Conservation (phyloP, 2,888 invertebrate species). For the Ophion costatus region DNA sequence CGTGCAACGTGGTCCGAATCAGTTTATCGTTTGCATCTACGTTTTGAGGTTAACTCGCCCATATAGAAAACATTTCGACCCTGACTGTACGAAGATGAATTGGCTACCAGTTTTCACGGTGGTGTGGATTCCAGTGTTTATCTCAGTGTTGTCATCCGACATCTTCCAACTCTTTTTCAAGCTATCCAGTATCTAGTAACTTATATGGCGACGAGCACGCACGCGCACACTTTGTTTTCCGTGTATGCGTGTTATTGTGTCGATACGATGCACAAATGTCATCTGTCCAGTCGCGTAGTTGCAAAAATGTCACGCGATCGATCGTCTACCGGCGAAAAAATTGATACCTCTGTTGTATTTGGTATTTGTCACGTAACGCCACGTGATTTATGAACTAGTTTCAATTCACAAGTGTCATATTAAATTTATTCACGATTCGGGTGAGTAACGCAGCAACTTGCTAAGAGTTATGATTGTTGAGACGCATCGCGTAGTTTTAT, state of each 20-base stretch:
- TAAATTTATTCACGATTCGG: constrained; percentile 9
- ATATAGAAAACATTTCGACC: too few species aligned
- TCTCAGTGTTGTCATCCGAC: too few species aligned
- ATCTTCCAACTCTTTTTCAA: too few species aligned
- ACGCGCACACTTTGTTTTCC: background rate
- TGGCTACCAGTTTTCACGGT: too few species aligned
- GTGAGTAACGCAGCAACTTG: constrained; percentile 24
- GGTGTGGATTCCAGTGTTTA: too few species aligned
- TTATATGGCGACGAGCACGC: background rate
- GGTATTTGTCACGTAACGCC: background rate
- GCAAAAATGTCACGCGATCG: constrained; percentile 62
- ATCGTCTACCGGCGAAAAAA: constrained; percentile 54
- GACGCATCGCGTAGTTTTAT: constrained; percentile 13
- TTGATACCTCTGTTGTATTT: constrained; percentile 33
- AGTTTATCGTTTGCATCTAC: too few species aligned
- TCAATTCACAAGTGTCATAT: constrained; percentile 7
- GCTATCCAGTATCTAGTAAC: constrained; percentile 16
- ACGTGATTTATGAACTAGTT: constrained; percentile 19
- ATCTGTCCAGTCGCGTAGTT: constrained; percentile 50
- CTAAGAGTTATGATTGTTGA: constrained; percentile 20
- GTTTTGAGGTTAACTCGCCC: too few species aligned
- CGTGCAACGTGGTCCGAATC: too few species aligned
- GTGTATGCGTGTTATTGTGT: constrained; percentile 17
- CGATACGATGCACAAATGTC: constrained; percentile 57
- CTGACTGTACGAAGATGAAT: too few species aligned